Evolutionary conservation across 2,113 vertebrate species (phyloP).

Genomic region (Lagopus leucura): DNA sequence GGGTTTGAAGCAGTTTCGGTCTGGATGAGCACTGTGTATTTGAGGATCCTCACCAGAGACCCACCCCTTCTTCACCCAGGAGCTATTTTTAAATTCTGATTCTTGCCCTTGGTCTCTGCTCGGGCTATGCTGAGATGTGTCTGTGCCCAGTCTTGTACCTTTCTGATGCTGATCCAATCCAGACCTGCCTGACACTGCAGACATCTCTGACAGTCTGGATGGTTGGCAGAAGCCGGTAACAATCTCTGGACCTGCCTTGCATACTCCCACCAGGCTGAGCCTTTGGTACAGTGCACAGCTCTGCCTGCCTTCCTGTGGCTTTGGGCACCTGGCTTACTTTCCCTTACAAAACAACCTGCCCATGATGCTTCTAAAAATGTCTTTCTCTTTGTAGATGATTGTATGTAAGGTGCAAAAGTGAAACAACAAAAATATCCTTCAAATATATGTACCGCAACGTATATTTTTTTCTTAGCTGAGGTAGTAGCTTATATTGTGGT

Average conservation of each 20-base stretch:
- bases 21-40: not conserved
- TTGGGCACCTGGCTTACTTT: not conserved
- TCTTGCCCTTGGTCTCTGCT: not conserved
- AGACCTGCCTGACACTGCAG: not conserved
- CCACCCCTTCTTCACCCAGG: not conserved
- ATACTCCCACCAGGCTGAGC: fast-evolving
- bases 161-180: not conserved
- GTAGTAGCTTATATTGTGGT: not conserved
- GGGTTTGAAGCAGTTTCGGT: not conserved
- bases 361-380: not conserved
- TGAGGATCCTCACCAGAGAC: not conserved
- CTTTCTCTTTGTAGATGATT: not conserved
- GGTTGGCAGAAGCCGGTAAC: not conserved
- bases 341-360: not conserved
- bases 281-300: not conserved
- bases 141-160: not conserved
- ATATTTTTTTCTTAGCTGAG: not conserved
- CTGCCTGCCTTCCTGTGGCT: not conserved
- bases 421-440: not conserved
- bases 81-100: not conserved
- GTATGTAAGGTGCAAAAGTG: not conserved
- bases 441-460: not conserved
- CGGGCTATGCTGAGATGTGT: not conserved
- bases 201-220: fast-evolving
- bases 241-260: not conserved